Base-by-base conservation (phyloP, 2,888 invertebrate genomes). In the Gnatocerus cornutus region DNA sequence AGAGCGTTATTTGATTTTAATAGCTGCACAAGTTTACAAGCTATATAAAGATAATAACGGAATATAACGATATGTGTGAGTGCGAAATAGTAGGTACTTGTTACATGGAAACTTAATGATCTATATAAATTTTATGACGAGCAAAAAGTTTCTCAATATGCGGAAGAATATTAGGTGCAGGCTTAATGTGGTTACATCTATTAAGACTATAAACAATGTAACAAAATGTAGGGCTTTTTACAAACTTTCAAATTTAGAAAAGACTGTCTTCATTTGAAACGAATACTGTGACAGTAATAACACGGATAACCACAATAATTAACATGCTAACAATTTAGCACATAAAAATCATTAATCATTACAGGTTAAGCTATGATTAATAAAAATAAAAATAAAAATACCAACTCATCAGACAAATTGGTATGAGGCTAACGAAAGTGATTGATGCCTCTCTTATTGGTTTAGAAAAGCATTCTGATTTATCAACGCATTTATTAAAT, bases 401-500 rank as follows among this genome's bases (percentile, higher is more conserved):
- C 52, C 58, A 52, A 69, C 65, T 69, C 69, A 65, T 69, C 69
- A 59, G 65, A 53, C 61, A 69, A 69, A 69, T 66, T 69, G 64
- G 64, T 69, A 33, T 45, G 46, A 46, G 53, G 30, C 56, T 45
- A 52, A 65, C 52, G 27, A 37, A 53, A 69, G 55, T 66, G 69
- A 69, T 69, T 69, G 69, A 69, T 69, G 69, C 53, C 16, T 27
- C 59, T 27, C 61, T 69, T 59, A 69, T 61, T 53, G 27, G 65
- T 33, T 65, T 50, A 55, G 62, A 68, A 62, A 62, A 64, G 67
- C 55, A 65, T 66, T 61, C 73, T 71, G 75, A 75, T 77, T 76
- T 77, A 78, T 78, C 77, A 75, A 74, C 72, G 69, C 73, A 77
- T 76, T 80, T 79, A 80, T 78, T 80, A 79, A 80, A 80, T 81